Conservation (phyloP, 1,140 invertebrate genomes). For the Eueides isabella region DNA sequence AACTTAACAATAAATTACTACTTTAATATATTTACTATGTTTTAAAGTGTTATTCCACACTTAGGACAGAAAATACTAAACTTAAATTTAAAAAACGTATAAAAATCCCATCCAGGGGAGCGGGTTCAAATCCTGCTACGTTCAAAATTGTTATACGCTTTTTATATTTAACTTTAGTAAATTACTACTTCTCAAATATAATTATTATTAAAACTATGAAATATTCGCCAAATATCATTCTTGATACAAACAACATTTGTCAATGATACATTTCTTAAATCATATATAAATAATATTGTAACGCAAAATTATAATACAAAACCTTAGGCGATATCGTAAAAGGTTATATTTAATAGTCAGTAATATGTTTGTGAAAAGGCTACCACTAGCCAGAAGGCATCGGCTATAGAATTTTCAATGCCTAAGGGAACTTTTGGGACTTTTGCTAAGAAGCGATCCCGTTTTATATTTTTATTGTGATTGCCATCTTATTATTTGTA, state of each 20-base stretch:
- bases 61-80: no score
- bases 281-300: not conserved
- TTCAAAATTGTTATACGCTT: no score
- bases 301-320: not conserved
- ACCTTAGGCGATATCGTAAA: not conserved
- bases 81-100: no score
- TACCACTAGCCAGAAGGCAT: not conserved
- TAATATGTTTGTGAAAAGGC: constrained; percentile 11
- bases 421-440: not conserved
- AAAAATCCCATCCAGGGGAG: no score
- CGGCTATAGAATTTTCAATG: constrained; percentile 11
- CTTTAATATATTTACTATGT: no score
- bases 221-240: not conserved
- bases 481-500: not conserved
- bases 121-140: no score
- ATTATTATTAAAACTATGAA: not conserved
- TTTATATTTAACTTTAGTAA: no score
- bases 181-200: no score
- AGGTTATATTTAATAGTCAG: constrained; percentile 6
- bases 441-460: not conserved
- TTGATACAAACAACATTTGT: not conserved
- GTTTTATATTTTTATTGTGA: not conserved
- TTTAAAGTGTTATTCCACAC: no score
- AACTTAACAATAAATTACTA: no score
- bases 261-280: not conserved